Evolutionary conservation across 2,888 invertebrate species (phyloP), one percentile per base, ranked within the genome.

Genomic region (Caenorhabditis angaria): DNA sequence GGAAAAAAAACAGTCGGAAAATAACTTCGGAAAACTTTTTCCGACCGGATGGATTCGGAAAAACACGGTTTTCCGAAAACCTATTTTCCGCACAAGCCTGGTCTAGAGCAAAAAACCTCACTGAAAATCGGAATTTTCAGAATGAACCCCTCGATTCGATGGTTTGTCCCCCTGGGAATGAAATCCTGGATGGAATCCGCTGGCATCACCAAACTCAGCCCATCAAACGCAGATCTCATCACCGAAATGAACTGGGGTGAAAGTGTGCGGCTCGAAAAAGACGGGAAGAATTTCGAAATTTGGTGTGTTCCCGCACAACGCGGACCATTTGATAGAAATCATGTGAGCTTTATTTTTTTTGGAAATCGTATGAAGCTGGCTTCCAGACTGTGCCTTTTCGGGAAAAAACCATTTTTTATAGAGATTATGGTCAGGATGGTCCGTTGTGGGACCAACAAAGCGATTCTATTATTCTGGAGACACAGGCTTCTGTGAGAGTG

Each of bases 391-490:
- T n/a, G n/a, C n/a, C n/a, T n/a, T n/a, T n/a, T n/a, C n/a, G n/a
- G n/a, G n/a, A n/a, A n/a, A n/a, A n/a, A n/a, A n/a, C n/a, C n/a
- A n/a, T n/a, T n/a, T n/a, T n/a, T n/a, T n/a, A n/a, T n/a, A 89
- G 89, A 84, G 87, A 1, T 83, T 90, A 12, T 90, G 90, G 90
- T 87, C 89, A 41, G 89, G 90, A 74, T 90, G 90, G 89, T 88
- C 88, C 20, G 83, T 90, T 0, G 83, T 88, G 28, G 89, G 90
- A 18, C 87, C 88, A 4, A 81, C 76, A 3, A 84, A 88, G 58
- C 84, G 85, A 53, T 89, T 90, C 78, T 90, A 87, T 82, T 90
- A 90, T 83, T 88, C 89, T 60, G 90, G 90, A 8, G 90, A 91
- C 80, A 90, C 90, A 4, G 90, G 90, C 0, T 90, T 89, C 80